Conservation (phyloP, 2,113 vertebrate species). For the Phrynocephalus versicolor region DNA sequence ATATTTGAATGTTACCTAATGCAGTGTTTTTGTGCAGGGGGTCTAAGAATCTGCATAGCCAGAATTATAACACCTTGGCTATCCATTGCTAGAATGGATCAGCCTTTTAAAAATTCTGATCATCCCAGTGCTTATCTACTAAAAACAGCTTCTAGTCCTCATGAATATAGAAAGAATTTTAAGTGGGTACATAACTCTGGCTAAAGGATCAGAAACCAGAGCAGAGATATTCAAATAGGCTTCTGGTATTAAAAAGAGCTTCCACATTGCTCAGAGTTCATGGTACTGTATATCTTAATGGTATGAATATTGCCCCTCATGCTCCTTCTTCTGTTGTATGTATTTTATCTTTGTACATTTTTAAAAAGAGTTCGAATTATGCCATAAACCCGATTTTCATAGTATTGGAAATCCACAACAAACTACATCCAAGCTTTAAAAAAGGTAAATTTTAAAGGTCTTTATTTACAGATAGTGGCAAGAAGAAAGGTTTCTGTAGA, state of each 20-base stretch:
- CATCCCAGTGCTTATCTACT: not conserved
- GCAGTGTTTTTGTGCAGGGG: slow-evolving; percentile 59
- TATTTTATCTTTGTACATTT: not conserved
- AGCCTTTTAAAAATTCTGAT: not conserved
- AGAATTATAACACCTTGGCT: not conserved
- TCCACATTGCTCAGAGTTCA: not conserved
- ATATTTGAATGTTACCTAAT: slow-evolving; percentile 58
- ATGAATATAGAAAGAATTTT: not conserved
- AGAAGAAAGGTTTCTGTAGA: slow-evolving; percentile 1
- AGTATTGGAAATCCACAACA: not conserved
- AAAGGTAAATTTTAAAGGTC: not conserved
- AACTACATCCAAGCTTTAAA: not conserved
- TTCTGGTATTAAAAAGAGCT: not conserved
- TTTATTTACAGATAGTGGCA: not conserved
- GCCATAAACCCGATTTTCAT: not conserved
- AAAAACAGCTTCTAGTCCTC: not conserved
- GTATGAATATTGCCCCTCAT: not conserved
- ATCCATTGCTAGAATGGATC: not conserved
- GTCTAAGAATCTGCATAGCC: slow-evolving; percentile 18
- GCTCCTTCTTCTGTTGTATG: not conserved
- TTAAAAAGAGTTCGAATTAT: not conserved
- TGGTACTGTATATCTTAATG: not conserved
- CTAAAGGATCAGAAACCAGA: not conserved
- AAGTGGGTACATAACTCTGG: not conserved
- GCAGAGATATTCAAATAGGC: no score